These are phyloP conservation scores for Vicugna pacos DNA, from an alignment of 2,113 vertebrate genomes.

Conservation along the genomic window DNA sequence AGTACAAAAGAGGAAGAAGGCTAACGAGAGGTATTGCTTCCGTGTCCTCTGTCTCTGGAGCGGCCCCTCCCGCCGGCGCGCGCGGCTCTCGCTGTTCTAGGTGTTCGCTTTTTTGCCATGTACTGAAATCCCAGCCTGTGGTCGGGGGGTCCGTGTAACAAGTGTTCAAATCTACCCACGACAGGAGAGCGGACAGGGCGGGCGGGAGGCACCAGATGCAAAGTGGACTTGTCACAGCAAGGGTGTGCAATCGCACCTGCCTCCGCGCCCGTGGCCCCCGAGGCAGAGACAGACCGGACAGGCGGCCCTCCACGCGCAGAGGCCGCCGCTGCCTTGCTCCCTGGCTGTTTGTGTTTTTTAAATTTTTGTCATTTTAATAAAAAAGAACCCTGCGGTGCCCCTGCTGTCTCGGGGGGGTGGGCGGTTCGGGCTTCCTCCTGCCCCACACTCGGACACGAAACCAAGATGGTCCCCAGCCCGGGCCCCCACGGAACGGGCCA, in stretches of 20 bases:
- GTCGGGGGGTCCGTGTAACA: constrained; percentile 89
- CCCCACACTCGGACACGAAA: not conserved
- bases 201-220: constrained; percentile 82
- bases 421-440: not conserved
- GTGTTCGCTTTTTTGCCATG: constrained; percentile 78
- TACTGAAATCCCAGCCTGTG: constrained; percentile 88
- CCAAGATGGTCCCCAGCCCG: not conserved
- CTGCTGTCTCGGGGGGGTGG: not conserved
- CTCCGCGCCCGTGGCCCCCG: not conserved
- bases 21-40: constrained; percentile 96
- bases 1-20: constrained; percentile 94
- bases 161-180: constrained; percentile 91
- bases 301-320: constrained; percentile 50
- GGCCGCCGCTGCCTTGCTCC: not conserved
- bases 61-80: constrained; percentile 88
- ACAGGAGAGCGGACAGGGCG: constrained; percentile 83
- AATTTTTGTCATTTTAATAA: constrained; percentile 67
- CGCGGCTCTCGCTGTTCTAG: constrained; percentile 85
- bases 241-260: constrained; percentile 87
- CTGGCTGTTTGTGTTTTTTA: constrained; percentile 9
- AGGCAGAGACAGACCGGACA: not conserved
- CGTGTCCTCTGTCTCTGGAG: constrained; percentile 89
- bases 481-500: constrained; percentile 86
- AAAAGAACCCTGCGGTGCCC: constrained; percentile 86
- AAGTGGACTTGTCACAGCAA: constrained; percentile 85